phyloP scores from a whole-genome alignment of 2,888 invertebrate species.

The Polyommatus icarus region DNA sequence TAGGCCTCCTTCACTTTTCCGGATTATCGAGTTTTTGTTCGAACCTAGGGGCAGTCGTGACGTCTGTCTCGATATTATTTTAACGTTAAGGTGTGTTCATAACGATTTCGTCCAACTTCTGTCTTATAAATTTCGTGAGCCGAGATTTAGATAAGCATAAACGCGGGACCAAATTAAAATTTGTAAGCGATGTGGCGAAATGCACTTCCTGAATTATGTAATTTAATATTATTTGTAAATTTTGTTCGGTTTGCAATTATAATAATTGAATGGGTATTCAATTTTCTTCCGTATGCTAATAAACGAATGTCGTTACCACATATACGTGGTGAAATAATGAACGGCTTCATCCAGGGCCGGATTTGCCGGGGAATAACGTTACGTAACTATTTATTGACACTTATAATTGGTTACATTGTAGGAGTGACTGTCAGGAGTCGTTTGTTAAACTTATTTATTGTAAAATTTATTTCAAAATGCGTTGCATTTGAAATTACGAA shows the following conservation, averaged over 20 bases:
- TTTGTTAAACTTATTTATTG: constrained; percentile 34
- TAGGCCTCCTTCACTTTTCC: constrained; percentile 27
- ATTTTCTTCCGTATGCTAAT: constrained; percentile 39
- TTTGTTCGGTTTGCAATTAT: constrained; percentile 33
- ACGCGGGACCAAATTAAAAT: constrained; percentile 46
- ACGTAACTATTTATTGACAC: constrained; percentile 22
- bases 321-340: constrained; percentile 38
- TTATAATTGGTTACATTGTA: neutral
- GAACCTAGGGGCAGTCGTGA: constrained; percentile 47
- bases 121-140: constrained; percentile 57
- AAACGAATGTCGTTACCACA: constrained; percentile 37
- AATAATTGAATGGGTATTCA: constrained; percentile 36
- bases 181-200: constrained; percentile 33
- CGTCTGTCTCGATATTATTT: constrained; percentile 55
- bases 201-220: constrained; percentile 35
- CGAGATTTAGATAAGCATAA: constrained; percentile 61
- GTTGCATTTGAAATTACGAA: constrained; percentile 30
- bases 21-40: constrained; percentile 33
- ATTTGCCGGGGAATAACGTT: constrained; percentile 29
- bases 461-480: constrained; percentile 32
- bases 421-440: constrained; percentile 11
- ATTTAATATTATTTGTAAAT: constrained; percentile 36
- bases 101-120: constrained; percentile 48
- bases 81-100: constrained; percentile 53
- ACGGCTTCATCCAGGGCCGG: constrained; percentile 35